These are phyloP conservation scores for Balanococcus diminutus DNA, from an alignment of 2,888 invertebrate species.

Conservation along the genomic window DNA sequence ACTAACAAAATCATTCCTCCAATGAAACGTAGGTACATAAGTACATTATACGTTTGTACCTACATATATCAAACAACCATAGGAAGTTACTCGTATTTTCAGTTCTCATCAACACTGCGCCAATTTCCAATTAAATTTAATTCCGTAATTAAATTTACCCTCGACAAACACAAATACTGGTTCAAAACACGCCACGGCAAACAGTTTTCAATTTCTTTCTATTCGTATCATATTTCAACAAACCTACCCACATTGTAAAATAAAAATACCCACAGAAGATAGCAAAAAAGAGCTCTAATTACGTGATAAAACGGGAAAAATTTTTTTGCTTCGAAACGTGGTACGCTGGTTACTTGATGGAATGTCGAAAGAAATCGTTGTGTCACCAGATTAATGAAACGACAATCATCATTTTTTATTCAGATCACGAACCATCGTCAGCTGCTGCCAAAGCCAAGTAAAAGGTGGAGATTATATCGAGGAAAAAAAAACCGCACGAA, in stretches of 20 bases:
- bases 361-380: slow-evolving; percentile 56
- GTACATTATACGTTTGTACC: too few species aligned
- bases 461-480: slow-evolving; percentile 19
- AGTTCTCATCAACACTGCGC: too few species aligned
- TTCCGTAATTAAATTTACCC: background rate
- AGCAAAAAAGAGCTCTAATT: background rate
- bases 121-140: background rate
- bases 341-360: slow-evolving; percentile 45
- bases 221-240: background rate
- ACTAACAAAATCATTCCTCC: too few species aligned
- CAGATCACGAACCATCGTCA: slow-evolving; percentile 53
- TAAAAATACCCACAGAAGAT: background rate
- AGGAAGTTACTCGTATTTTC: too few species aligned
- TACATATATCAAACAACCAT: too few species aligned
- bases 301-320: slow-evolving; percentile 1
- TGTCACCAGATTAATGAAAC: slow-evolving; percentile 56
- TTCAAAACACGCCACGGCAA: background rate
- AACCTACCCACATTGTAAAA: background rate
- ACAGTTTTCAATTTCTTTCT: background rate
- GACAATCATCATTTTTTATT: slow-evolving; percentile 54
- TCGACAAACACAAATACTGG: background rate
- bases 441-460: slow-evolving; percentile 51
- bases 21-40: too few species aligned
- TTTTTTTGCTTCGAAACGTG: background rate
- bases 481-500: slow-evolving; percentile 19